Conservation (phyloP, 2,888 invertebrate genomes). For the Cloeon dipterum region DNA sequence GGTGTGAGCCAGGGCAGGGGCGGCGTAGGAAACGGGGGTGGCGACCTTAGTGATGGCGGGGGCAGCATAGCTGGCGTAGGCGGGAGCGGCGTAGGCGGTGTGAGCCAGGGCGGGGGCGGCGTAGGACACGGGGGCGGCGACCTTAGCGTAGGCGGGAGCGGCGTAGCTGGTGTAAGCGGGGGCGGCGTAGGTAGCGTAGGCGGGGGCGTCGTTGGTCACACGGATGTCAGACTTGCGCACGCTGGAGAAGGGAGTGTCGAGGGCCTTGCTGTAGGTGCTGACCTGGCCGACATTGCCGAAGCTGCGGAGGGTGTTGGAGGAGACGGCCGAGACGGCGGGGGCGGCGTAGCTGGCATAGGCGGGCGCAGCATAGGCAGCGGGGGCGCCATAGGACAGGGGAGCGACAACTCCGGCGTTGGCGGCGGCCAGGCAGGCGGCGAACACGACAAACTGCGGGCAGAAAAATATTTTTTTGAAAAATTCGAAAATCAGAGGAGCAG, state of each 20-base stretch:
- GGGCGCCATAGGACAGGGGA: too few relatives aligned
- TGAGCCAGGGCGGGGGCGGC: conserved; percentile 3
- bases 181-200: conserved; percentile 10
- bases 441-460: conserved; percentile 2
- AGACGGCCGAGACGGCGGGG: conserved; percentile 9
- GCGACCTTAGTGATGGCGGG: conserved; percentile 10
- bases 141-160: conserved; percentile 4
- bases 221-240: conserved; percentile 10
- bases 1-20: too few relatives aligned
- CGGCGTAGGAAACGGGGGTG: conserved; percentile 10
- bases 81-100: conserved; percentile 6
- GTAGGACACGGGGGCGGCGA: conserved; percentile 5
- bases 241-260: conserved; percentile 11
- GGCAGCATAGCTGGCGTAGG: conserved; percentile 10
- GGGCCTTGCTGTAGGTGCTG: conserved; percentile 26
- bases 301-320: conserved; percentile 20
- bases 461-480: too few relatives aligned
- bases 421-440: conserved; percentile 4
- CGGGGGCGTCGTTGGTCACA: conserved; percentile 10
- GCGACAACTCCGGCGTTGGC: conserved; percentile 4
- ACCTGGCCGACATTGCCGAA: conserved; percentile 12
- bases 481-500: too few relatives aligned
- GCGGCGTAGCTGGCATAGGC: not conserved
- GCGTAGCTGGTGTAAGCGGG: conserved; percentile 9
- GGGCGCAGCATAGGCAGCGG: conserved; percentile 2